Percentiles rank a stretch among this genome's conserved stretches.
Evolutionary conservation across 2,113 vertebrate genomes (phyloP).

Genomic region (Lutjanus erythropterus): DNA sequence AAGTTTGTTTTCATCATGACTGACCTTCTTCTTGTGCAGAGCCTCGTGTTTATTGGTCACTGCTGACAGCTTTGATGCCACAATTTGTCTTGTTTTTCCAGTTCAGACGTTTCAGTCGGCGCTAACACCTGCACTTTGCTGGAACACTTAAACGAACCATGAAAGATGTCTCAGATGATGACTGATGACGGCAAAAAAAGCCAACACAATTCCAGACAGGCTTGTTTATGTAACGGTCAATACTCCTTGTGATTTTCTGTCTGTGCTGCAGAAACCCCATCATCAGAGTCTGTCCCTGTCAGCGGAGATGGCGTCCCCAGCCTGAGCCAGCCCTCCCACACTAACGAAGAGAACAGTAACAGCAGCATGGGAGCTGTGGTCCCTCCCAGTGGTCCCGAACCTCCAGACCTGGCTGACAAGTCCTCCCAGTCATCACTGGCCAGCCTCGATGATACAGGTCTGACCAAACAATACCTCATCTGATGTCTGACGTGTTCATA

Average conservation of each 20-base stretch:
- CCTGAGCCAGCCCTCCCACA: slow-evolving; percentile 85
- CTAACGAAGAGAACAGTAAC: slow-evolving; percentile 88
- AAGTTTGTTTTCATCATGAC: not conserved
- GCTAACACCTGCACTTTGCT: slow-evolving; percentile 1
- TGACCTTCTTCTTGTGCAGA: not conserved
- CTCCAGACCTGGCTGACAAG: slow-evolving; percentile 90
- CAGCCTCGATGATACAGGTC: slow-evolving; percentile 91
- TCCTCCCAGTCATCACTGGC: slow-evolving; percentile 90
- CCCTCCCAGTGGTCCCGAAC: slow-evolving; percentile 87
- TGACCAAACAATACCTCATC: not conserved
- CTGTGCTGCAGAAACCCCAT: slow-evolving; percentile 59
- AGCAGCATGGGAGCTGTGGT: slow-evolving; percentile 56
- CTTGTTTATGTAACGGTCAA: not conserved
- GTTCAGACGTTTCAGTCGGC: not conserved
- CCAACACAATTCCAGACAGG: not conserved
- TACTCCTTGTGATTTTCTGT: slow-evolving; percentile 9
- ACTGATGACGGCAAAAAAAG: not conserved
- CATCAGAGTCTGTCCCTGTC: slow-evolving; percentile 49
- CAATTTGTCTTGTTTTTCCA: not conserved
- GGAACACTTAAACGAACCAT: not conserved
- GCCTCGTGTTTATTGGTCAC: not conserved
- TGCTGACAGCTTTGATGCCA: not conserved
- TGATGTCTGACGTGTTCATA: not conserved
- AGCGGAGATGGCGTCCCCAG: slow-evolving; percentile 84
- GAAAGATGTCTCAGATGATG: not conserved